These are phyloP conservation scores for Alca torda DNA, from an alignment of 2,797 vertebrate species.

Conservation along the genomic window DNA sequence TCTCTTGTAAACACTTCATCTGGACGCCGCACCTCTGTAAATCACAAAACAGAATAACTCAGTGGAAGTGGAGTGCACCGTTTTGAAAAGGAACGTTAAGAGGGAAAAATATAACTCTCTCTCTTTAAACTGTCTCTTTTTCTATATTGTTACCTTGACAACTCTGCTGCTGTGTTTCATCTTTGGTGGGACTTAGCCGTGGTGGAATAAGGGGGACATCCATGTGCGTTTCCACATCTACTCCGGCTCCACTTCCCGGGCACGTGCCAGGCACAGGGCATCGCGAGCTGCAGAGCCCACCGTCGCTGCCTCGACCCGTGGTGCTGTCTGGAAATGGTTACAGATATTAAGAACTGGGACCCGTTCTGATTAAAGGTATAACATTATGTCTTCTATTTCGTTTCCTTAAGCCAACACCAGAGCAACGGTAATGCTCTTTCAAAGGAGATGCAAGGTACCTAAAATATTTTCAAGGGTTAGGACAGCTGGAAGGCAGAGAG, in stretches of 20 bases:
- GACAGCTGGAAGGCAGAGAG: slow-evolving; percentile 33
- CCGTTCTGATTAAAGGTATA: slow-evolving; percentile 44
- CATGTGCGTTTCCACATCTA: slow-evolving; percentile 19
- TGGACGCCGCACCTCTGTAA: not conserved
- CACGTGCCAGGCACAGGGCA: not conserved
- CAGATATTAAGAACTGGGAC: slow-evolving; percentile 50
- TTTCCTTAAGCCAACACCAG: not conserved
- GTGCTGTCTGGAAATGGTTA: slow-evolving; percentile 50
- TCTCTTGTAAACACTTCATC: not conserved
- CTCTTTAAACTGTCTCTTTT: slow-evolving; percentile 70
- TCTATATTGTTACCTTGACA: slow-evolving; percentile 75
- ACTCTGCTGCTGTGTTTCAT: slow-evolving; percentile 64
- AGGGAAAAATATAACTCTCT: slow-evolving; percentile 50
- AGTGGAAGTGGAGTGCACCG: not conserved
- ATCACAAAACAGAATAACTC: not conserved
- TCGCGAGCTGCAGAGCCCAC: not conserved
- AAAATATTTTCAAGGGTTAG: slow-evolving; percentile 45
- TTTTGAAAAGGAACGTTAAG: slow-evolving; percentile 34
- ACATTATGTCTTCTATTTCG: not conserved
- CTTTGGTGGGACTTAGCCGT: slow-evolving; percentile 37
- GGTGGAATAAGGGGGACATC: slow-evolving; percentile 40
- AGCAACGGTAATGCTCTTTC: not conserved
- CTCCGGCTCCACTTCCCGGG: not conserved
- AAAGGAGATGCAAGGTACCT: slow-evolving; percentile 15
- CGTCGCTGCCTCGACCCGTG: not conserved